Base-by-base conservation (phyloP, 1,140 invertebrate genomes). In the Pissodes strobi region DNA sequence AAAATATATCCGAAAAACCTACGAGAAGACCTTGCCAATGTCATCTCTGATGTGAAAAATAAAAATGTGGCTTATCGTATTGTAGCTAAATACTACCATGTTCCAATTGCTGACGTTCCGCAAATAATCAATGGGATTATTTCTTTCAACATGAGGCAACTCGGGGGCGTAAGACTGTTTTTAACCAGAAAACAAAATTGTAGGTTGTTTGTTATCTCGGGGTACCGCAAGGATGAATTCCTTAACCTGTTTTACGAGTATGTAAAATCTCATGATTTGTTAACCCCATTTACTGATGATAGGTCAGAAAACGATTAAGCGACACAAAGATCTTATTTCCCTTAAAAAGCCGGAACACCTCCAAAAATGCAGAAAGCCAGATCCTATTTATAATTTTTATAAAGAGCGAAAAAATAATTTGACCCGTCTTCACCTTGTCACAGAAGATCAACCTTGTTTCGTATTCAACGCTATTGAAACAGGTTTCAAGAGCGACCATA, bases 341-440 rank as follows among this genome's bases (percentile, higher is more conserved):
- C n/a, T n/a, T n/a, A n/a, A n/a, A n/a, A n/a, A n/a, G n/a, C n/a
- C n/a, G n/a, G n/a, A n/a, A n/a, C 56, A 69, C 34, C 43, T 69
- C 2, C 63, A 66, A 66, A 39, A 46, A 66, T 21, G 63, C 67
- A 46, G 55, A 5, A 63, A 63, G n/a, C 58, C 59, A n/a, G 58
- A 65, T 2, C 19, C 66, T 10, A 49, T 68, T 34, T 68, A 68
- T 23, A 25, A 67, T 23, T 69, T 69, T 63, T 63, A 63, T 58
- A 21, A 62, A n/a, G 41, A 62, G 2, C 34, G 45, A 49, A 39
- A 53, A 67, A 21, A 63, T 15, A 18, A 22, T 9, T 8, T 69
- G 6, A 34, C 19, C 13, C 18, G 18, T 1, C 39, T 13, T 13
- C 10, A 51, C 17, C 46, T 61, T 27, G 21, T 37, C 22, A 18